Conservation (phyloP, 2,113 vertebrate species). For the Xenus cinereus region DNA sequence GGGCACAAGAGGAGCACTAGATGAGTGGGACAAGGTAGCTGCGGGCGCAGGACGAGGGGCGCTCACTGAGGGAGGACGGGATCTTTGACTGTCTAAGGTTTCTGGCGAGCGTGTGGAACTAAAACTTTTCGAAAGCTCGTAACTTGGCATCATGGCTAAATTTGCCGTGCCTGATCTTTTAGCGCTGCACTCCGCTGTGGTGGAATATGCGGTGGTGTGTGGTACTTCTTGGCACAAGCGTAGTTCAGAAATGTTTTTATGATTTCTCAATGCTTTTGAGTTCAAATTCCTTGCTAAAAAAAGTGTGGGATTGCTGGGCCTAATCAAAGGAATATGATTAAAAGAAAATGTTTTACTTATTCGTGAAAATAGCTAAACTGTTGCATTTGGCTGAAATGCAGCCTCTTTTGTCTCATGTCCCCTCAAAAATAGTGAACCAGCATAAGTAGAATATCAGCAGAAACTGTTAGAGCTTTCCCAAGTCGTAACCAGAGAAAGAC, state of each 20-base stretch:
- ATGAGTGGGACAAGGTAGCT: background rate
- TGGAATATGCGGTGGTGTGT: background rate
- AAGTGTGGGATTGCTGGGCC: background rate
- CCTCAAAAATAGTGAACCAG: background rate
- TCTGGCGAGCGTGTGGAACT: background rate
- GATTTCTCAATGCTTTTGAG: background rate
- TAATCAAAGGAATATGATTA: background rate
- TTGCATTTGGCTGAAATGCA: background rate
- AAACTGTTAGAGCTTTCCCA: background rate
- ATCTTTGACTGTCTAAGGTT: background rate
- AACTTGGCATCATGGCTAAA: fast-evolving
- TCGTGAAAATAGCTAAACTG: background rate
- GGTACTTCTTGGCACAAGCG: background rate
- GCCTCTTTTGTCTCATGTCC: background rate
- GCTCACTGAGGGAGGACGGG: too few relatives aligned
- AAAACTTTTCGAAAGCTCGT: background rate
- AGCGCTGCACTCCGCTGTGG: background rate
- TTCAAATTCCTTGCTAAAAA: background rate
- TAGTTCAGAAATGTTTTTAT: background rate
- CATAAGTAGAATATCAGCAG: background rate
- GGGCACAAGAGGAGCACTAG: background rate
- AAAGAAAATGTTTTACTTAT: background rate
- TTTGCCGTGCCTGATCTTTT: background rate
- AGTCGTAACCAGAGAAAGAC: background rate
- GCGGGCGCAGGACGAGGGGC: fast-evolving